Base-by-base conservation (phyloP, 2,113 vertebrate species). In the Pachyramphus minor region DNA sequence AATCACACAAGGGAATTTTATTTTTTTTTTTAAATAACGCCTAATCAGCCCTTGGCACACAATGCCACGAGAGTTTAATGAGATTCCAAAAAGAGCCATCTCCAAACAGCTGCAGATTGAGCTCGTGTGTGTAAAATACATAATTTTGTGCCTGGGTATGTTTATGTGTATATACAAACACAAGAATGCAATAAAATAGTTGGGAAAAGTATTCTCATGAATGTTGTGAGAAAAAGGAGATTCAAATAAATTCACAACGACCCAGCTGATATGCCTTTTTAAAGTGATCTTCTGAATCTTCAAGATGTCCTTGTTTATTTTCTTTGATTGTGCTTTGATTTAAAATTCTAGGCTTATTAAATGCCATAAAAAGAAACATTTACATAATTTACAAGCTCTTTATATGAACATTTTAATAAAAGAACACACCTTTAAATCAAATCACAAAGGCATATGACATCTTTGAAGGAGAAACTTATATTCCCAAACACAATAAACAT, bases 261-360 rank as follows among this genome's bases (percentile, higher is more conserved):
- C 67, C 49, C 50, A 79, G 73, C 79, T 74, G 71, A 52, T 91
- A 69, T 0, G 62, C 23, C 71, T 89, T 78, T 94, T 78, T 33
- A 53, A 45, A 63, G 73, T 45, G 71, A 91, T 95, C 85, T 93
- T 87, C 62, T 63, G 67, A 82, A 79, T 92, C 94, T 69, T 95
- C 93, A 69, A 24, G 39, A 69, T 77, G 90, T 86, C 94, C 95
- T 93, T 92, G 85, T 91, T 94, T 93, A 62, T 94, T 96, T 96
- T 95, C 89, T 96, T 89, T 93, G 95, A 93, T 96, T 97, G 79
- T 85, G 95, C 88, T 98, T 92, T 95, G 96, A 96, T 97, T 96
- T 97, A 89, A 95, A 96, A 91, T 97, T 95, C 95, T 13, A 89
- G 81, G 90, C 94, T 95, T 90, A 86, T 95, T 95, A 88, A 95